Conservation (phyloP, 2,113 vertebrate species). For the Deroptyus accipitrinus region DNA sequence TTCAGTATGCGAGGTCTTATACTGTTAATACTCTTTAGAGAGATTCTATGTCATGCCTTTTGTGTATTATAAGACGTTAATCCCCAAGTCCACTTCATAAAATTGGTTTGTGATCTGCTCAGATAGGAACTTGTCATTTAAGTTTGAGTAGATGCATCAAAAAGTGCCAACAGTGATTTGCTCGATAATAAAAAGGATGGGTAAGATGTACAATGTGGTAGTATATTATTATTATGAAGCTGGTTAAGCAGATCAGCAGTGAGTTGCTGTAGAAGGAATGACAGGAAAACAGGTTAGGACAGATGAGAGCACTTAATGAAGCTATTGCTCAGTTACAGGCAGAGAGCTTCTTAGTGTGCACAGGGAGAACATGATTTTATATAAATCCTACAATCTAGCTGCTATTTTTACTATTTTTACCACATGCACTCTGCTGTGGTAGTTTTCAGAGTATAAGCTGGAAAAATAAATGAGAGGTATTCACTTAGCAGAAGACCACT, state of each 20-base stretch:
- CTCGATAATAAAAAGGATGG: background rate
- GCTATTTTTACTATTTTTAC: background rate
- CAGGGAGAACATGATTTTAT: background rate
- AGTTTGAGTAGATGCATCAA: background rate
- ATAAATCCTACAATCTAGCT: background rate
- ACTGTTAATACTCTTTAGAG: background rate
- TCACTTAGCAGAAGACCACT: background rate
- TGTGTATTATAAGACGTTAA: background rate
- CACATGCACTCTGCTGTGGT: background rate
- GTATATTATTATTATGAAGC: background rate
- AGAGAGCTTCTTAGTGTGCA: background rate
- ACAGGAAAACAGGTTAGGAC: background rate
- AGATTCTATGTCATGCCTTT: background rate
- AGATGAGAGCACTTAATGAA: background rate
- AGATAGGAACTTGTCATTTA: background rate
- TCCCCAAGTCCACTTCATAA: background rate
- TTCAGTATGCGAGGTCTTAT: background rate
- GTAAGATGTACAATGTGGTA: background rate
- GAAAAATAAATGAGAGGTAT: conserved; percentile 24
- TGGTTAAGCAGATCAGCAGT: background rate
- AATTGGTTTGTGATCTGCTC: background rate
- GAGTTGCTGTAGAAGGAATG: background rate
- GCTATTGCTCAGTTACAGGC: background rate
- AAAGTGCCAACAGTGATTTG: background rate
- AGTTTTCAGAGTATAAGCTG: background rate